Evolutionary conservation across 1,140 invertebrate species (phyloP), one percentile per base, ranked within the genome.

Genomic region (Aphelenchoides fujianensis): DNA sequence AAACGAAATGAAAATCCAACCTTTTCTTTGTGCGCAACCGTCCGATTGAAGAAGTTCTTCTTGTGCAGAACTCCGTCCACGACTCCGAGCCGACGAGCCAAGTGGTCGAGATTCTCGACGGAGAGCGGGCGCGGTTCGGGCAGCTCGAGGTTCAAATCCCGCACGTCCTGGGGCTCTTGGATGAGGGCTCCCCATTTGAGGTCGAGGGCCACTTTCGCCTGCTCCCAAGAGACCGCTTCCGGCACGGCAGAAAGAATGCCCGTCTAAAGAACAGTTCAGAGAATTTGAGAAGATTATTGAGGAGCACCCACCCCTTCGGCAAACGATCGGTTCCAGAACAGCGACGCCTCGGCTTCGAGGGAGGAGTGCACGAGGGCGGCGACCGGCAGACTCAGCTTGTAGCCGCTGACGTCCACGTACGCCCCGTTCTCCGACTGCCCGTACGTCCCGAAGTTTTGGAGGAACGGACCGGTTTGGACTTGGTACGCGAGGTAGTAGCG

Each of bases 291-390:
- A 61, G 16, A 53, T 12, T 61, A 61, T 53, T 61, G 57, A 61
- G 12, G 41, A 12, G 9, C 23, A 66, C 69, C 27, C 23, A 71
- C 69, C 16, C 70, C 70, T 32, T 71, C 70, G 16, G 70, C 70
- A 72, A 71, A 71, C n/a, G 70, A 54, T 57, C 70, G 68, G 63
- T 71, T 72, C 70, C 70, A 71, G 34, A 71, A 71, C 16, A 71
- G 28, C 28, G 70, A 71, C 5, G 70, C 70, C 19, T 71, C 70
- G 2, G 70, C 70, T 72, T 71, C 70, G 12, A 71, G 30, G 2
- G 70, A 71, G 12, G 70, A 71, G 48, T 71, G 70, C 31, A 71
- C 70, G 30, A 71, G 70, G 19, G 70, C 70, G n/a, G 70, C 70
- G 32, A 71, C 70, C 34, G 70, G 70, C 9, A 71, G 34, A 2